Conservation (phyloP, 92 coral and sea anemone genomes). For the Pocillopora grandis region DNA sequence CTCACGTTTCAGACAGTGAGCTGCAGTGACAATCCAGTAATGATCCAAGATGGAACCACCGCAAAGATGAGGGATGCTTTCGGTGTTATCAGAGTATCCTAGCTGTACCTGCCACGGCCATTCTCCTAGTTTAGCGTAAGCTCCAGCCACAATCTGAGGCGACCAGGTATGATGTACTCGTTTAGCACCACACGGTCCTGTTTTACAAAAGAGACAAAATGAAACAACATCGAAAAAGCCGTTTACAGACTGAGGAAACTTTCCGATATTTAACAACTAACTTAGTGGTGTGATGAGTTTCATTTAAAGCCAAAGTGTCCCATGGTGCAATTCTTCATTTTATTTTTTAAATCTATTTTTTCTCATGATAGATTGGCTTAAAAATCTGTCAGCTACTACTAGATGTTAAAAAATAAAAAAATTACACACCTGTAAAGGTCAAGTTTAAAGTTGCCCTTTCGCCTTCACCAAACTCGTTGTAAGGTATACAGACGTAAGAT, state of each 20-base stretch:
- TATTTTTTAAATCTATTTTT: too few species aligned
- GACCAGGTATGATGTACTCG: conserved; percentile 46
- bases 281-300: too few species aligned
- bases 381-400: too few species aligned
- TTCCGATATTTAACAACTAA: too few species aligned
- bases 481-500: conserved; percentile 77
- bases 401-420: too few species aligned
- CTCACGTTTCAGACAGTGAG: conserved; percentile 54
- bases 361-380: too few species aligned
- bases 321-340: too few species aligned
- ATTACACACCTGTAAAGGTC: conserved; percentile 56
- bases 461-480: conserved; percentile 75
- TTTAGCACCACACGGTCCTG: conserved; percentile 73
- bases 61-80: conserved; percentile 54
- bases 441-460: conserved; percentile 42
- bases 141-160: conserved; percentile 77
- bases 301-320: too few species aligned
- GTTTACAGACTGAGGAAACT: too few species aligned
- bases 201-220: too few species aligned
- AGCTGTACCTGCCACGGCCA: conserved; percentile 97
- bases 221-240: too few species aligned
- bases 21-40: conserved; percentile 78
- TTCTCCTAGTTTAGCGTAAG: conserved; percentile 65
- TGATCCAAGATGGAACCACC: conserved; percentile 71
- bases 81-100: conserved; percentile 44